phyloP scores from a whole-genome alignment of 1,140 invertebrate genomes.

The Bacillus rossius region DNA sequence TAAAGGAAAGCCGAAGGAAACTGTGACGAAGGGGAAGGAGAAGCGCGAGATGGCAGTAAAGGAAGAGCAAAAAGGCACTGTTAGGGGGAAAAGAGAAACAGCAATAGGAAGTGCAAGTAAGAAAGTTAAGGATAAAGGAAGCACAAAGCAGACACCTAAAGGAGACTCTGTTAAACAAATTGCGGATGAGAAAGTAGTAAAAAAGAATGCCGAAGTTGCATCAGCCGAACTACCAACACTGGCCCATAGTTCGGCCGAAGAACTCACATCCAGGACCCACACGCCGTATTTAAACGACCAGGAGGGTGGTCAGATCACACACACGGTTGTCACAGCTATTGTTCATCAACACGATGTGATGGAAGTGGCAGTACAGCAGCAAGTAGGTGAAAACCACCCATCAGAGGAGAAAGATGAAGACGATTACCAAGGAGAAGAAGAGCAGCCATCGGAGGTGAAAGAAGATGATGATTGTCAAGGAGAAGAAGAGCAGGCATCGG shows the following conservation, averaged over 20 bases:
- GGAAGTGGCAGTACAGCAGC: neutral
- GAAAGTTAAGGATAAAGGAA: neutral
- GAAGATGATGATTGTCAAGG: neutral
- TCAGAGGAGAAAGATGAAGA: neutral
- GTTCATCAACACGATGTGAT: neutral
- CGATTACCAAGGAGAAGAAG: neutral
- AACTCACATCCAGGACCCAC: too few relatives aligned
- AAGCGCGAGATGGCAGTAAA: neutral
- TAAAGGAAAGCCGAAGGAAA: neutral
- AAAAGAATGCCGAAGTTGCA: too few relatives aligned
- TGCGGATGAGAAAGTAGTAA: too few relatives aligned
- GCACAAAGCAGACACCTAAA: neutral
- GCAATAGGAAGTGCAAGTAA: neutral
- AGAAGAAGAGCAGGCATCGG: neutral
- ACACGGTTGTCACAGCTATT: neutral
- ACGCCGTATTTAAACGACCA: too few relatives aligned
- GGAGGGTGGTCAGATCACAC: neutral
- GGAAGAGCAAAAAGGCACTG: neutral
- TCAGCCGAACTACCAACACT: too few relatives aligned
- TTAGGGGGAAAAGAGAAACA: neutral
- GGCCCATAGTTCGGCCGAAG: too few relatives aligned
- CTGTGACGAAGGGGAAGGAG: too few relatives aligned
- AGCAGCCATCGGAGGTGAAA: too few relatives aligned
- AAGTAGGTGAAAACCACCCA: neutral
- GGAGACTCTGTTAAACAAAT: too few relatives aligned